Base-by-base conservation (phyloP, 2,888 invertebrate genomes). In the Tenthredo livida region DNA sequence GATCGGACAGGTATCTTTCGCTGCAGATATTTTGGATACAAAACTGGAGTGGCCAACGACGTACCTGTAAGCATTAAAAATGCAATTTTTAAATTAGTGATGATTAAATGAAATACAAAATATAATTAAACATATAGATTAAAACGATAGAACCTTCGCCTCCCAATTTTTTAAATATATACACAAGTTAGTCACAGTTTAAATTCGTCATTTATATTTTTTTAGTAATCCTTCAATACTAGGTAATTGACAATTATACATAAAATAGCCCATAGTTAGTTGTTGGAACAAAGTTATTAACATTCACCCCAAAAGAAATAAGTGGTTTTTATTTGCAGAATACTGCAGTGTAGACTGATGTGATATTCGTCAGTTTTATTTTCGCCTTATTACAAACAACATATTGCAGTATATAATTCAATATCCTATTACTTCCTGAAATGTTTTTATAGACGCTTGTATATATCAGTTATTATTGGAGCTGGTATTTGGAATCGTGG, bases 21-120 rank as follows among this genome's bases (percentile, higher is more conserved):
- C 4, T 78, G 78, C 17, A 21, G 37, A 25, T 78, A 78, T 37
- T 58, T 54, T 37, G 58, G 58, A 40, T 40, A 73, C 4, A 78
- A 40, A 37, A 54, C 29, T 10, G 21, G 61, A 40, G 33, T 12
- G 6, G 40, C 54, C 47, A 43, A 21, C 61, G 54, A 78, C 78
- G 61, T 78, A 78, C 78, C 78, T 78, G 78, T 21, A 58, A 58
- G n/a, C 78, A 78, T 58, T 10, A 21, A 58, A 37, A 78, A 21
- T 17, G 5, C 3, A 21, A 77, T 47, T 61, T 61, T 6, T 10
- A 43, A 77, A 77, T 77, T 50, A 77, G 33, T 17, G 10, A 73
- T 21, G 50, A 29, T 12, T 17, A 12, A 50, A 77, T 77, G 1
- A 17, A n/a, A 33, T 29, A 4, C n/a, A 73, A 5, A 6, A 21